Base-by-base conservation (phyloP, 2,113 vertebrate species). In the Typhlomys cinereus region DNA sequence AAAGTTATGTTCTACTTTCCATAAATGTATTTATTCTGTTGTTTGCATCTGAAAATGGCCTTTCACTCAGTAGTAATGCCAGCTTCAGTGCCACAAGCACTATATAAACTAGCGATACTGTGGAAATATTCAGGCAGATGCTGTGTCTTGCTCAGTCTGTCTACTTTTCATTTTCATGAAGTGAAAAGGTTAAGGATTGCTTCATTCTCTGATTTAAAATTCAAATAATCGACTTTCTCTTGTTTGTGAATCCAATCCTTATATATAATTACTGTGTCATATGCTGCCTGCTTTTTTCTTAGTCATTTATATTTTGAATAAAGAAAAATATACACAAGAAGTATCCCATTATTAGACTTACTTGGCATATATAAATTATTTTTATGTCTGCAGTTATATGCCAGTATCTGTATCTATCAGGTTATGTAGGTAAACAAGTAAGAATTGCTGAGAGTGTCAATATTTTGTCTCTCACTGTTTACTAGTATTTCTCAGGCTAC, bases 31-130 rank as follows among this genome's bases (percentile, higher is more conserved):
- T 96, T 95, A 94, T 95, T 94, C 57, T 94, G 70, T 69, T 92
- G 66, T 91, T 95, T 78, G 66, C 94, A 90, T 94, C 95, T 95
- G 90, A 61, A 97, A 96, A 96, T 96, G 88, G 95, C 95, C 88
- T 96, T 97, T 95, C 92, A 90, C 70, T 96, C 93, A 89, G 41
- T 83, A 48, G 69, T 73, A 44, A 86, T 94, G 90, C 71, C 88
- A 87, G 66, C 79, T 93, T 44, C 71, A 95, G 29, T 92, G 71
- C 61, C 73, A 64, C 92, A 70, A 92, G 73, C 89, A 36, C 31
- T 88, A 48, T 92, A 66, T 93, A 93, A 94, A 71, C 95, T 89
- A 93, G 78, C 15, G 57, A 39, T 90, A 71, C 54, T 89, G 36
- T 92, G 79, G 69, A 70, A 91, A 5, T 85, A 80, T 91, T 79